Base-by-base conservation (phyloP, 2,888 invertebrate species). In the Leptura quadrifasciata region DNA sequence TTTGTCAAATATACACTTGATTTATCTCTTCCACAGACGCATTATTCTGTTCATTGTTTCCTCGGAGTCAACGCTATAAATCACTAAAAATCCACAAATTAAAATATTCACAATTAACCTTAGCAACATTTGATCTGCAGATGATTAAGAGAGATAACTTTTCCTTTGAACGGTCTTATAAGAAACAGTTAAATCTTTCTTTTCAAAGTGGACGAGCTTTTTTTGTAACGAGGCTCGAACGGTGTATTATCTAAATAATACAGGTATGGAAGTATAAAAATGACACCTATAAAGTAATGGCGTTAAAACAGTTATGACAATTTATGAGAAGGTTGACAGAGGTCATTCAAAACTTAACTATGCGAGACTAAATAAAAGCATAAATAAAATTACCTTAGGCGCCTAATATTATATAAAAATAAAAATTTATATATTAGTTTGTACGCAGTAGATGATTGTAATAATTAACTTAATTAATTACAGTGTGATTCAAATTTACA, bases 241-340 rank as follows among this genome's bases (percentile, higher is more conserved):
- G 39, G 35, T 21, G 12, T n/a, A 60, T 60, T 60, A 60, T 60
- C 31, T 60, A 27, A 27, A n/a, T 35, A 63, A 63, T 17, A 39
- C 63, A 39, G 20, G 63, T 35, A 31, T 39, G 35, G 63, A 63
- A 35, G 35, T 31, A 39, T 10, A 35, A 39, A 63, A 31, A 63
- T 63, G 35, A 27, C 17, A 63, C 17, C 39, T 6, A 18, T 63
- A 63, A 63, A 63, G 39, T 63, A 63, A 63, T 35, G 35, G 17
- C 63, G 10, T 31, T 35, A 31, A 63, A 63, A 63, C 63, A 39
- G 63, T 63, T 63, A 63, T 35, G 63, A 63, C 63, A 39, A 63
- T 17, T 35, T 35, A 17, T 20, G 18, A 8, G 31, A 18, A 35
- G 35, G 17, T 12, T 39, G n/a, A 24, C 35, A 39, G 35, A 63